These are phyloP conservation scores for Corythornis cristatus DNA, from an alignment of 2,113 vertebrate species.

Conservation along the genomic window DNA sequence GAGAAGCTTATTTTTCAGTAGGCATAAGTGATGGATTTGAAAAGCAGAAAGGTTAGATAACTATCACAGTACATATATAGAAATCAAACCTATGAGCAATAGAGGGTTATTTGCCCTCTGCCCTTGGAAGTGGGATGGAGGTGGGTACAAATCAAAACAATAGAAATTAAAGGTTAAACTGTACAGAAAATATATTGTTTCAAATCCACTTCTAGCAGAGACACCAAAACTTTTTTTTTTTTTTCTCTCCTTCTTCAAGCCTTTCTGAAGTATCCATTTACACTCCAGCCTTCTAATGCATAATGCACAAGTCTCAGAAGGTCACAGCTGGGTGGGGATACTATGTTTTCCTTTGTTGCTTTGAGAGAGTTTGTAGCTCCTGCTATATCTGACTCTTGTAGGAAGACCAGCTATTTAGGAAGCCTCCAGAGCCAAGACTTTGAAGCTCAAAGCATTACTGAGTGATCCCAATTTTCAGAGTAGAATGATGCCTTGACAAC, in stretches of 20 bases:
- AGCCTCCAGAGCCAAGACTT: conserved; percentile 3
- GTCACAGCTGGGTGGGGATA: neutral
- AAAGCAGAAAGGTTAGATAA: conserved; percentile 37
- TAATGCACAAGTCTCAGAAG: conserved; percentile 18
- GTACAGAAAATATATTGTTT: conserved; percentile 27
- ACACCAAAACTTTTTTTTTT: neutral
- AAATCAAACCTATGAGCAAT: neutral
- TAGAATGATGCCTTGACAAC: neutral
- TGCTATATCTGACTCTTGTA: neutral
- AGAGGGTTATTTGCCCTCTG: neutral
- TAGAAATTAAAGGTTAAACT: conserved; percentile 42
- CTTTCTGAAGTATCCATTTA: conserved; percentile 35
- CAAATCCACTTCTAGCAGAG: neutral
- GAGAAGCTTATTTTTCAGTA: neutral
- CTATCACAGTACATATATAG: neutral
- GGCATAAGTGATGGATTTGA: conserved; percentile 9
- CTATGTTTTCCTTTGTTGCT: neutral
- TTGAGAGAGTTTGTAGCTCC: neutral
- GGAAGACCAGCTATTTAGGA: conserved; percentile 10
- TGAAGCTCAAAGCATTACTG: neutral
- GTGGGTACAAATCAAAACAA: neutral
- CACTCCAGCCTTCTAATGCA: conserved; percentile 6
- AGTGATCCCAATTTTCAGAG: conserved; percentile 1
- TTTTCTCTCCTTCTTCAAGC: neutral
- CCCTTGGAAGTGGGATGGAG: neutral